phyloP scores from a whole-genome alignment of 2,797 vertebrate genomes.

The Geotrypetes seraphini region DNA sequence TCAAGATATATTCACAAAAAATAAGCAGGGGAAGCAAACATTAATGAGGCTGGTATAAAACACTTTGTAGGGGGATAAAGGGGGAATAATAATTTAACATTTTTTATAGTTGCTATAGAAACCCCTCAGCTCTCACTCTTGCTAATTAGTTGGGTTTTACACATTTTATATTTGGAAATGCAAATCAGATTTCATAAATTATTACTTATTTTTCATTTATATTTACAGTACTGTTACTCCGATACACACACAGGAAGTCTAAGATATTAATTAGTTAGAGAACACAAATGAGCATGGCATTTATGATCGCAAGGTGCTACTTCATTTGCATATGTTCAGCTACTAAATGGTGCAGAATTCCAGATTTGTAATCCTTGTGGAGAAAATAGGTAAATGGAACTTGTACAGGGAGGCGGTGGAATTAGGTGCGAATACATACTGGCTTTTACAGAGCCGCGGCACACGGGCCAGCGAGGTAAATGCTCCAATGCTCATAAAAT shows the following conservation, averaged over 20 bases:
- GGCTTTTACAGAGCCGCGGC: too few species aligned
- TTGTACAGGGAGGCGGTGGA: slow-evolving; percentile 24
- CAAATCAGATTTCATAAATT: slow-evolving; percentile 88
- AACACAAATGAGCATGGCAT: slow-evolving; percentile 68
- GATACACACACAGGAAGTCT: slow-evolving; percentile 60
- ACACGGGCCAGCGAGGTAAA: too few species aligned
- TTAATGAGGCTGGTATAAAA: slow-evolving; percentile 57
- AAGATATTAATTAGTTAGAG: slow-evolving; percentile 82
- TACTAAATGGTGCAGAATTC: slow-evolving; percentile 47
- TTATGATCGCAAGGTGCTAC: slow-evolving; percentile 58
- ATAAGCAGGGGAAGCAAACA: slow-evolving; percentile 41
- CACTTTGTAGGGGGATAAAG: slow-evolving; percentile 51
- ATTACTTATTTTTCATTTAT: slow-evolving; percentile 65
- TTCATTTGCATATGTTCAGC: slow-evolving; percentile 42
- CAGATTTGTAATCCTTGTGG: slow-evolving; percentile 44
- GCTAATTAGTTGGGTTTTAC: slow-evolving; percentile 74
- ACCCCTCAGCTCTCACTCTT: slow-evolving; percentile 59
- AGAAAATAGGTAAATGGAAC: slow-evolving; percentile 45
- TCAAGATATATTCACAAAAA: slow-evolving; percentile 47
- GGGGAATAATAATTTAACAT: slow-evolving; percentile 66
- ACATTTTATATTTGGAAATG: slow-evolving; percentile 78
- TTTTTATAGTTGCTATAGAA: slow-evolving; percentile 71
- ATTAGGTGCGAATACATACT: slow-evolving; percentile 42
- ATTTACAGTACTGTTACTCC: slow-evolving; percentile 69
- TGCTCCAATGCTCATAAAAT: too few species aligned